These are phyloP conservation scores for Brachycybe producta DNA, from an alignment of 2,888 invertebrate species.

Conservation along the genomic window DNA sequence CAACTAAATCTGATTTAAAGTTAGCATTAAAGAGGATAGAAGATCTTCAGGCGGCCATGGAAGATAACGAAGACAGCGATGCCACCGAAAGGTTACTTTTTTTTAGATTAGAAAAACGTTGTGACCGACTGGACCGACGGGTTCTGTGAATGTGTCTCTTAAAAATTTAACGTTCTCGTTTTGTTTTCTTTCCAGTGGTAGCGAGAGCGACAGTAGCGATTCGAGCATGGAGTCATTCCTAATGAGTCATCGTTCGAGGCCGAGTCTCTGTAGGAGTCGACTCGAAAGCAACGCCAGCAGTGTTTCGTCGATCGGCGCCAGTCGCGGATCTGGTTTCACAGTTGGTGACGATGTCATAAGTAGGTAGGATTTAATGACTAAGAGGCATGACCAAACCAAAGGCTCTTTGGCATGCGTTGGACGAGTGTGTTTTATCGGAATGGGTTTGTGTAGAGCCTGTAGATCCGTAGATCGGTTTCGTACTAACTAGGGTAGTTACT, in stretches of 20 bases:
- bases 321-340: constrained; percentile 20
- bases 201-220: constrained; percentile 23
- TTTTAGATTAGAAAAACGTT: no score
- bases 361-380: constrained; percentile 24
- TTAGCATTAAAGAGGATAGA: constrained; percentile 78
- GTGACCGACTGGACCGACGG: background rate
- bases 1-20: constrained; percentile 52
- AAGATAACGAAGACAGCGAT: constrained; percentile 40
- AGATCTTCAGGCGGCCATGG: constrained; percentile 82
- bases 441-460: no score
- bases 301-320: constrained; percentile 17
- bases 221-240: constrained; percentile 21
- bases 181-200: constrained; percentile 19
- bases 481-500: no score
- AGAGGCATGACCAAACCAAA: no score
- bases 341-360: constrained; percentile 22
- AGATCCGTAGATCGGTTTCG: no score
- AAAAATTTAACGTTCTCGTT: background rate
- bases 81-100: constrained; percentile 13
- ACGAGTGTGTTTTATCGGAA: background rate
- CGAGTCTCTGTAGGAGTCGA: constrained; percentile 17
- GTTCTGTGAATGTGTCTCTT: background rate
- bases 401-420: constrained; percentile 18
- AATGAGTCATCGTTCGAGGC: constrained; percentile 19
- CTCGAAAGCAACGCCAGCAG: constrained; percentile 21